Evolutionary conservation across 2,113 vertebrate species (phyloP).

Genomic region (Engraulis encrasicolus): DNA sequence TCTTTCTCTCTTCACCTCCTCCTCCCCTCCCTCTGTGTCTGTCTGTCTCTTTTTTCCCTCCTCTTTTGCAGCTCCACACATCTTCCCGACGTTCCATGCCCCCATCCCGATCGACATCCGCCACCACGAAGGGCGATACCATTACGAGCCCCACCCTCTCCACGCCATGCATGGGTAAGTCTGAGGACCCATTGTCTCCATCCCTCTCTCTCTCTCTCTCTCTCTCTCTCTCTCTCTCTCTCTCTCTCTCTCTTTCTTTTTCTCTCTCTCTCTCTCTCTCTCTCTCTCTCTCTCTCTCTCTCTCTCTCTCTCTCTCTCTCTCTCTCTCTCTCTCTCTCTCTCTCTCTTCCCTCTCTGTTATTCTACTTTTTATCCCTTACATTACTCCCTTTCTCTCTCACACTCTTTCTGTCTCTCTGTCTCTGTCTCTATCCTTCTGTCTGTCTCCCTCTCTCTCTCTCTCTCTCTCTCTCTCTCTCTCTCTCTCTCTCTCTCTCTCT

Average conservation of each 20-base stretch:
- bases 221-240: background rate
- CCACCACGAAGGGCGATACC: slow-evolving; percentile 96
- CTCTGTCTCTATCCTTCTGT: too few relatives aligned
- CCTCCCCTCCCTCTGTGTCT: slow-evolving; percentile 27
- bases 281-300: background rate
- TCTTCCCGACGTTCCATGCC: slow-evolving; percentile 92
- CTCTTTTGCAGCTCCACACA: slow-evolving; percentile 80
- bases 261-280: background rate
- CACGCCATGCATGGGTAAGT: slow-evolving; percentile 94
- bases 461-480: background rate
- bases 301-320: background rate
- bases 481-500: background rate
- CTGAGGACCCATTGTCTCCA: background rate
- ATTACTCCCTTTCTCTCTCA: too few relatives aligned
- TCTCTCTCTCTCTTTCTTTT: too few relatives aligned
- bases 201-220: background rate
- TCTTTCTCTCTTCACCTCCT: slow-evolving; percentile 8
- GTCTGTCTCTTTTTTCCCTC: slow-evolving; percentile 2
- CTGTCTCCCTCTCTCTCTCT: too few relatives aligned
- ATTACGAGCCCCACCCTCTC: slow-evolving; percentile 93
- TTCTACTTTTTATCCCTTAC: too few relatives aligned
- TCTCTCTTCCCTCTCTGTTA: background rate
- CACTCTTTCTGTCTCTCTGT: too few relatives aligned
- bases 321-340: background rate
- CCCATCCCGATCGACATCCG: slow-evolving; percentile 95